A percentile compares a stretch with the other conserved stretches of the same genome.
Evolutionary conservation across 2,888 invertebrate genomes (phyloP).

Genomic region (Spilarctia lutea): DNA sequence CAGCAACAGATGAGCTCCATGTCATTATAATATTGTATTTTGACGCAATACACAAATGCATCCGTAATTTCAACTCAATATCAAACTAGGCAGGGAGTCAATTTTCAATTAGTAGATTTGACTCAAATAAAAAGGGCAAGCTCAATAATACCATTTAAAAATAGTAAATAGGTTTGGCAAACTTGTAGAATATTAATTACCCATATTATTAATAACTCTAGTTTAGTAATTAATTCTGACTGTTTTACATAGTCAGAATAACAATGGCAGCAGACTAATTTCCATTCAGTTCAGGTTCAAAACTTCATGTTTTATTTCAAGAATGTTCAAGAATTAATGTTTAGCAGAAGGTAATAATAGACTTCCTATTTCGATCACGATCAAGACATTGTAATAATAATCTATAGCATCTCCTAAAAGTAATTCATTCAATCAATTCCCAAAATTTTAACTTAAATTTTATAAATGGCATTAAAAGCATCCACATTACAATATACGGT

Average conservation of each 20-base stretch:
- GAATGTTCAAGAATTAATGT: no score
- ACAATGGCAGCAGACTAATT: not conserved
- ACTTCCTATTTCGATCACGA: not conserved
- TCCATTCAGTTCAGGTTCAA: not conserved
- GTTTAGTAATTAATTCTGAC: not conserved
- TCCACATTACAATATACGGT: slow-evolving; percentile 41
- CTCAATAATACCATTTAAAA: no score
- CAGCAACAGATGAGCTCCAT: no score
- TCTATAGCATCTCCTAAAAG: slow-evolving; percentile 5
- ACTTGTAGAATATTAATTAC: no score
- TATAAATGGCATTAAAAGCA: slow-evolving; percentile 51
- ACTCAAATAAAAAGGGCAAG: no score
- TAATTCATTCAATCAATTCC: slow-evolving; percentile 22
- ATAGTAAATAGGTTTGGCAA: no score
- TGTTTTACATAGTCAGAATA: not conserved
- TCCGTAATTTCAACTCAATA: no score
- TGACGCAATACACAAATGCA: no score
- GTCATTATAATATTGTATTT: no score
- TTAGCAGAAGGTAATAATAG: not conserved
- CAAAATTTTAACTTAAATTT: slow-evolving; percentile 46
- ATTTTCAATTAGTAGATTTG: no score
- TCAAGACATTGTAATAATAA: not conserved
- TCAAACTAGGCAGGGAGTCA: no score
- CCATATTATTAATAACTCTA: no score
- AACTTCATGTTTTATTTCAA: not conserved